phyloP scores from a whole-genome alignment of 2,113 vertebrate genomes.

The Spheniscus mendiculus region DNA sequence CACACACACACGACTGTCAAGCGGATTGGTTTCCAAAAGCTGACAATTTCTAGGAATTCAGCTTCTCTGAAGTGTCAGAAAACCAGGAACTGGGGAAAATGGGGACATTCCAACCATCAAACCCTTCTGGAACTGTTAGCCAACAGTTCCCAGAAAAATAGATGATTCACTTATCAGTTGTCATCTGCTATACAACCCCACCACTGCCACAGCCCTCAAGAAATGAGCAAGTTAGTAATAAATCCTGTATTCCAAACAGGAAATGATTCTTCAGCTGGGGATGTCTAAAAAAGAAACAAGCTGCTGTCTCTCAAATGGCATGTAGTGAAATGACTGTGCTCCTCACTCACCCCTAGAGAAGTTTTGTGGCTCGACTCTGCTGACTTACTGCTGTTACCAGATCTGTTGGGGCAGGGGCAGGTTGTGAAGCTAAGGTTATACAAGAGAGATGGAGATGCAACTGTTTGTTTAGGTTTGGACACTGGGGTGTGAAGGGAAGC shows the following conservation, averaged over 20 bases:
- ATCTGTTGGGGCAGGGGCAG: background rate
- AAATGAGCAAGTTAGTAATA: background rate
- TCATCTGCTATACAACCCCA: background rate
- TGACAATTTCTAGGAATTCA: background rate
- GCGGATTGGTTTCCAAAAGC: background rate
- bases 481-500: slow-evolving; percentile 7
- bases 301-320: background rate
- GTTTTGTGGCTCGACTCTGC: background rate
- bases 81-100: background rate
- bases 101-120: background rate
- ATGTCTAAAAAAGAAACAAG: background rate
- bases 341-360: background rate
- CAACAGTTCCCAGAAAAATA: background rate
- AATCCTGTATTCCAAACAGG: slow-evolving; percentile 37
- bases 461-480: slow-evolving; percentile 6
- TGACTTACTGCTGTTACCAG: background rate
- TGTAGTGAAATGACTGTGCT: background rate
- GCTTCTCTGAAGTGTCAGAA: background rate
- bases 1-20: background rate
- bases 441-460: background rate
- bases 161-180: background rate
- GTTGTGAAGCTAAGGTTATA: background rate
- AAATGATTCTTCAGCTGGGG: background rate
- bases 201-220: background rate
- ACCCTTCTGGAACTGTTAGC: background rate